Evolutionary conservation across 2,113 vertebrate species (phyloP).

Genomic region (Sebastes schlegelii): DNA sequence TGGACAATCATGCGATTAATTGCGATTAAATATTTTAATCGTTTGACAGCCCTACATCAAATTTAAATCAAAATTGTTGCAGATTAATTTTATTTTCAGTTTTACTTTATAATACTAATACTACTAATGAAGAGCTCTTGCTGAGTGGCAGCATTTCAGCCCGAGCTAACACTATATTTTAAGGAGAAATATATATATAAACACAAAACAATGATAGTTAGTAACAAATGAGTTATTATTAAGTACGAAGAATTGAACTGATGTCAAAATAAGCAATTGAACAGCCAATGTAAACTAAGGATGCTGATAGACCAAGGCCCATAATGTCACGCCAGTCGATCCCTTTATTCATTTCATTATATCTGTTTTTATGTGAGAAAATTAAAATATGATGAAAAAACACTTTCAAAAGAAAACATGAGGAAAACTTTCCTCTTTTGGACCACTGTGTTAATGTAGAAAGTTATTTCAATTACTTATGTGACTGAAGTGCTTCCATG

Average conservation of each 20-base stretch:
- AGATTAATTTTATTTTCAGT: no score
- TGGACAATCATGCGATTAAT: no score
- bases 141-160: not conserved
- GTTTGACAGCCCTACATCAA: no score
- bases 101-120: not conserved
- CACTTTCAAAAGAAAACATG: not conserved
- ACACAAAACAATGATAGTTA: not conserved
- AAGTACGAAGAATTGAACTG: not conserved
- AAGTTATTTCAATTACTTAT: conserved; percentile 74
- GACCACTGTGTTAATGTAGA: conserved; percentile 40
- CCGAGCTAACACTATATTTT: not conserved
- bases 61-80: no score
- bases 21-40: no score
- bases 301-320: not conserved
- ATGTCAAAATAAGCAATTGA: not conserved
- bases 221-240: not conserved
- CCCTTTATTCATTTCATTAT: not conserved
- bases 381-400: not conserved
- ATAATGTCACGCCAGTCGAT: not conserved
- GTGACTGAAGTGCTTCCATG: conserved; percentile 72
- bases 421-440: conserved; percentile 28
- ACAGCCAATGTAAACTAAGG: not conserved
- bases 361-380: not conserved
- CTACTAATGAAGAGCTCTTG: not conserved
- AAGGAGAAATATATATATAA: not conserved